Evolutionary conservation across 2,888 invertebrate species (phyloP), one percentile per base, ranked within the genome.

Genomic region (Tinea pellionella): DNA sequence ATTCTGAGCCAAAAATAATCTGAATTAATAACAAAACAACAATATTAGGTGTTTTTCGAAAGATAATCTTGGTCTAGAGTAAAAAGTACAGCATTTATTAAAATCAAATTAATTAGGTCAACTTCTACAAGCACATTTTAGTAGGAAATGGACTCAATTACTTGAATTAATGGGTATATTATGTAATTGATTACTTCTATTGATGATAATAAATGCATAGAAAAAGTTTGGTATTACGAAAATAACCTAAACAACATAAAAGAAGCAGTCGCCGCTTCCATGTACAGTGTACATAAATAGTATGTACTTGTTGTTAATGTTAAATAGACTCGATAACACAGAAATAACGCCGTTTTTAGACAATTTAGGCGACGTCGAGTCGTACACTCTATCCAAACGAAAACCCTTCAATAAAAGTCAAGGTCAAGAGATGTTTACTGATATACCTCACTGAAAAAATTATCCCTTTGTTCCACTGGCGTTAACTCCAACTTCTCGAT

Each of bases 361-460:
- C 9, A 47, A 47, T 15, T 47, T n/a, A 15, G 15, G 15, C 47
- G 16, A 47, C 47, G 2, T n/a, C 8, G 1, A 47, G 47, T 16
- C 8, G 2, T 9, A 47, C 18, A 19, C 24, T 4, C 6, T 32
- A 32, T 57, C 32, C 30, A n/a, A 57, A 19, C 16, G 4, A 47
- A 43, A 69, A 72, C 68, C 69, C 67, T 70, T 73, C 69, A 68
- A 64, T 68, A 63, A 64, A 69, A 73, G 70, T 82, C 85, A 87
- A 86, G 82, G 83, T 80, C 82, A 77, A 75, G 70, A 78, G 71
- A 77, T 80, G 78, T 80, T 80, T 80, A 82, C 75, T 71, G 77
- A 61, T 68, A 71, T 88, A 92, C 92, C 89, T 91, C 89, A 72
- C 88, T 88, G 82, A 92, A 92, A 86, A 92, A 92, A 68, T 75